A percentile compares a stretch with the other conserved stretches of the same genome.
phyloP scores from a whole-genome alignment of 2,888 invertebrate species.

The Ethmia dodecea region DNA sequence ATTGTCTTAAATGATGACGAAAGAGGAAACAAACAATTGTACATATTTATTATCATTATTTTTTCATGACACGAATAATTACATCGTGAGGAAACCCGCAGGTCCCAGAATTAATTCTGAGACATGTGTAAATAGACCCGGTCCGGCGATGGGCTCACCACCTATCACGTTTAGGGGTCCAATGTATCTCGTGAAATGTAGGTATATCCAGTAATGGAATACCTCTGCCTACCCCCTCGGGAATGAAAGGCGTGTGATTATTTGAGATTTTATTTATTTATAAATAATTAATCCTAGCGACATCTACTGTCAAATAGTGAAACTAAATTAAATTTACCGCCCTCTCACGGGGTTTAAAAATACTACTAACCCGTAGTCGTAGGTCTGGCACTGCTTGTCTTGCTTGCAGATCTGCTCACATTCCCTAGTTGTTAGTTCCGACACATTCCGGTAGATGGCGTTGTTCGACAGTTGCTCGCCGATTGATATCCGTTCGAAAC shows the following conservation, averaged over 20 bases:
- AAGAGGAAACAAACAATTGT: neutral
- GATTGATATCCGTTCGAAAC: conserved; percentile 80
- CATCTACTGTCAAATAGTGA: too few relatives aligned
- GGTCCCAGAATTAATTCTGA: too few relatives aligned
- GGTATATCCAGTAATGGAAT: too few relatives aligned
- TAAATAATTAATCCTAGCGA: conserved; percentile 22
- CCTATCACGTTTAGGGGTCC: too few relatives aligned
- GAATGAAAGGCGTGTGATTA: too few relatives aligned
- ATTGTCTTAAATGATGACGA: too few relatives aligned
- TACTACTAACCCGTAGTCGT: conserved; percentile 79
- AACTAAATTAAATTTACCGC: neutral
- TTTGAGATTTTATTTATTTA: neutral
- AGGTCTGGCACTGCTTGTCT: conserved; percentile 80
- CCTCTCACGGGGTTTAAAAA: neutral
- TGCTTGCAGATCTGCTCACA: conserved; percentile 81
- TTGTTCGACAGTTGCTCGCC: conserved; percentile 78
- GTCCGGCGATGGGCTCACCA: too few relatives aligned
- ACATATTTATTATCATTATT: neutral
- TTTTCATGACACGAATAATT: neutral
- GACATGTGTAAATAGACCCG: too few relatives aligned
- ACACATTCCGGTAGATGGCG: conserved; percentile 79
- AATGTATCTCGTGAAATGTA: too few relatives aligned
- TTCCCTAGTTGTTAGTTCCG: conserved; percentile 77
- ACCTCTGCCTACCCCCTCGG: too few relatives aligned
- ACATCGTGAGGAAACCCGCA: too few relatives aligned